phyloP scores from a whole-genome alignment of 2,797 vertebrate genomes.

The Cyprinella venusta region DNA sequence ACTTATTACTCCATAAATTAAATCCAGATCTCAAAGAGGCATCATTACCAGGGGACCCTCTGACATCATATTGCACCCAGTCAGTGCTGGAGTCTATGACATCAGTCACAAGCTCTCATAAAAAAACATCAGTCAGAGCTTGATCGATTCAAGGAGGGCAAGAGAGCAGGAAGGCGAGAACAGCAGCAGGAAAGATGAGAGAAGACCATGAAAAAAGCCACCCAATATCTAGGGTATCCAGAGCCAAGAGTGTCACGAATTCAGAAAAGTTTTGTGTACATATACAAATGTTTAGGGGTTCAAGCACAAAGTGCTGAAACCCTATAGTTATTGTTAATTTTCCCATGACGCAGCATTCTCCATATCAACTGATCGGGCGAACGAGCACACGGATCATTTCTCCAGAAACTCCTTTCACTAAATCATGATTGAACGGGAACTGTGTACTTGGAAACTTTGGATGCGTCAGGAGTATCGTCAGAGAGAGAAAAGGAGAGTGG shows the following conservation, averaged over 20 bases:
- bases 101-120: conserved; percentile 48
- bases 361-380: too few relatives aligned
- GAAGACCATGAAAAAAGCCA: background rate
- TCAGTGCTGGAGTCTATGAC: conserved; percentile 60
- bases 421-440: too few relatives aligned
- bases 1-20: conserved; percentile 71
- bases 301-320: accelerated
- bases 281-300: background rate
- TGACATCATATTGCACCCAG: conserved; percentile 52
- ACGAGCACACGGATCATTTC: too few relatives aligned
- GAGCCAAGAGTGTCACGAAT: background rate
- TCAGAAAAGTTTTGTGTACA: conserved; percentile 18
- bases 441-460: too few relatives aligned
- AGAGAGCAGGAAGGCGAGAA: conserved; percentile 49
- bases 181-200: background rate
- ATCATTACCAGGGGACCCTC: conserved; percentile 62
- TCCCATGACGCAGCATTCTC: too few relatives aligned
- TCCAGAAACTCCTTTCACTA: too few relatives aligned
- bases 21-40: conserved; percentile 56
- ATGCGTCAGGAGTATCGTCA: too few relatives aligned
- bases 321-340: too few relatives aligned
- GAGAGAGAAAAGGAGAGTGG: too few relatives aligned
- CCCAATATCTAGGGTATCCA: background rate
- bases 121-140: conserved; percentile 70
- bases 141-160: conserved; percentile 52